Evolutionary conservation across 2,113 vertebrate genomes (phyloP).

Genomic region (Vireo altiloquus): DNA sequence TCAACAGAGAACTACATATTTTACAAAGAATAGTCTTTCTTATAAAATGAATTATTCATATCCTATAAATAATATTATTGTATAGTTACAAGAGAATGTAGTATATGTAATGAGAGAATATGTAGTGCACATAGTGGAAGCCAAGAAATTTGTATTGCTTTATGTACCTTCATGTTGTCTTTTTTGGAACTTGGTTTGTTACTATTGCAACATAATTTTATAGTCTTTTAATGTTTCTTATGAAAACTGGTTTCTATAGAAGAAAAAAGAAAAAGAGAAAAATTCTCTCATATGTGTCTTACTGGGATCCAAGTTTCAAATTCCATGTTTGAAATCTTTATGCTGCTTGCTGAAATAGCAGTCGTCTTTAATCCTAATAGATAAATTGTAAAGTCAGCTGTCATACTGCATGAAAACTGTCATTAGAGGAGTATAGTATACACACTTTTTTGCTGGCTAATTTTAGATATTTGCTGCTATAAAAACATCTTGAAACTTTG

Average conservation of each 20-base stretch:
- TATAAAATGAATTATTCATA: not conserved
- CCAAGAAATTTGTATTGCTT: not conserved
- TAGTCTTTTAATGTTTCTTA: not conserved
- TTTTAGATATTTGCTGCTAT: not conserved
- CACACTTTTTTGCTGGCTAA: not conserved
- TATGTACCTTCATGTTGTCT: not conserved
- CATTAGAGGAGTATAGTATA: not conserved
- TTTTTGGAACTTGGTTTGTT: not conserved
- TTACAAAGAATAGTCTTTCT: not conserved
- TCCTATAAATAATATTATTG: not conserved
- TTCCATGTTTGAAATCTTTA: not conserved
- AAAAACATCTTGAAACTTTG: not conserved
- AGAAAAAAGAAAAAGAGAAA: not conserved
- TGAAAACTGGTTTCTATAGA: not conserved
- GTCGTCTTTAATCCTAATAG: rapidly evolving
- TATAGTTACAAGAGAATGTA: not conserved
- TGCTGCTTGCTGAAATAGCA: not conserved
- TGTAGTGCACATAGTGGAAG: not conserved
- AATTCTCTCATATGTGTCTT: not conserved
- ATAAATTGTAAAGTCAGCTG: not conserved
- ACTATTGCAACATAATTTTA: not conserved
- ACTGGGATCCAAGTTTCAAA: not conserved
- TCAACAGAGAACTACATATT: not conserved
- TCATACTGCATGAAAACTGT: not conserved
- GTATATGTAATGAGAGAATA: not conserved